A percentile compares a stretch with the other conserved stretches of the same genome.
Evolutionary conservation across 2,888 invertebrate species (phyloP).

Genomic region (Lasioglossum marginatum): DNA sequence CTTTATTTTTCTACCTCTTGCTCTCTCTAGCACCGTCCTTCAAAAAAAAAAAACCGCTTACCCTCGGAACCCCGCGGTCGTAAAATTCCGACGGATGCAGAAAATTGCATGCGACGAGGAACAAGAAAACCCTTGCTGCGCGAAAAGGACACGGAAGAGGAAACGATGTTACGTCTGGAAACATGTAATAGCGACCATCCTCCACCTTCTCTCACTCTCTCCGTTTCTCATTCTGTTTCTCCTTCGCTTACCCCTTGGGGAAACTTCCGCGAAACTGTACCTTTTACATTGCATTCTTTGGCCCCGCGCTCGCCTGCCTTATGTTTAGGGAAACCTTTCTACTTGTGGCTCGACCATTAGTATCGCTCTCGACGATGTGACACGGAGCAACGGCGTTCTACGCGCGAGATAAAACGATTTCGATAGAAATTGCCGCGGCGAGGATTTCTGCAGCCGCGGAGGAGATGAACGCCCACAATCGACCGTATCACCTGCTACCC

Average conservation of each 20-base stretch:
- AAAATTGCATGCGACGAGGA: constrained; percentile 55
- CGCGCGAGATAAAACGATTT: constrained; percentile 6
- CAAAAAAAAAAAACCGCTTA: constrained; percentile 35
- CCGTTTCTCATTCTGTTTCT: neutral
- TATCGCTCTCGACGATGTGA: constrained; percentile 25
- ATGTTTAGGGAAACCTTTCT: constrained; percentile 18
- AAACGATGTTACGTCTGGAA: constrained; percentile 61
- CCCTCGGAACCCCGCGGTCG: constrained; percentile 44
- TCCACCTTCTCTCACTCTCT: constrained; percentile 16
- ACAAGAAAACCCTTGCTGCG: constrained; percentile 18
- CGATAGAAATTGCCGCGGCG: constrained; percentile 5
- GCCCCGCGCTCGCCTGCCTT: neutral
- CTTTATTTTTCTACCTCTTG: neutral
- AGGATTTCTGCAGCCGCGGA: neutral
- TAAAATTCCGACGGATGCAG: constrained; percentile 59
- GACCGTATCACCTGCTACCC: neutral
- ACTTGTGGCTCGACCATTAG: constrained; percentile 24
- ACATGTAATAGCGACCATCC: constrained; percentile 51
- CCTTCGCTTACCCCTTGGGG: neutral
- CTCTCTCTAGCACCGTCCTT: neutral
- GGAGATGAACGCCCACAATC: neutral
- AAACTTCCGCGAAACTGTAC: constrained; percentile 31
- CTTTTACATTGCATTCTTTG: constrained; percentile 34
- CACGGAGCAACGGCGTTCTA: neutral
- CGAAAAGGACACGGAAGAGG: neutral